Percentiles rank a stretch among this genome's conserved stretches.
Evolutionary conservation across 2,888 invertebrate genomes (phyloP).

Genomic region (Drosophila suboccidentalis): DNA sequence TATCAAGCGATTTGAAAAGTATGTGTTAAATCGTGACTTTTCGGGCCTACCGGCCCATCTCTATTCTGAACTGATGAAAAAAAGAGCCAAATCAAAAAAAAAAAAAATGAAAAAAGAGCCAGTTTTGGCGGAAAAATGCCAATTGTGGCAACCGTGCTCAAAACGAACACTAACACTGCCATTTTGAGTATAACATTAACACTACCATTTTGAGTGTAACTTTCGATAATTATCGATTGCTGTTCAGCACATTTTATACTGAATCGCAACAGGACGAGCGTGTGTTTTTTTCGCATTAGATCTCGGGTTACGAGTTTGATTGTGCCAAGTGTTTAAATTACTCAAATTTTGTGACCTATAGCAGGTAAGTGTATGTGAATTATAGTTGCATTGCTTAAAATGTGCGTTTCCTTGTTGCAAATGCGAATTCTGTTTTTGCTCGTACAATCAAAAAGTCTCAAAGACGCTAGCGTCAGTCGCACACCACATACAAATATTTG

Average conservation of each 20-base stretch:
- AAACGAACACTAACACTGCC: no score
- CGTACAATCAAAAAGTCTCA: slow-evolving; percentile 8
- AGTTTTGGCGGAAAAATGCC: no score
- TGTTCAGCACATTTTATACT: slow-evolving; percentile 15
- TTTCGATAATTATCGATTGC: slow-evolving; percentile 29
- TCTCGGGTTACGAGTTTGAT: neutral
- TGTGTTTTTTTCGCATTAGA: slow-evolving; percentile 20
- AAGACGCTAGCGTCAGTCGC: slow-evolving; percentile 44
- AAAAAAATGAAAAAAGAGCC: no score
- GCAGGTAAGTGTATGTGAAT: slow-evolving; percentile 28
- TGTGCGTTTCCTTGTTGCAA: neutral
- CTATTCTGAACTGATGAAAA: no score
- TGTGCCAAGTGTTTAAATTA: slow-evolving; percentile 11
- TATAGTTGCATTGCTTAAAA: neutral
- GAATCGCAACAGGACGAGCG: slow-evolving; percentile 29
- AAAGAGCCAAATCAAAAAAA: no score
- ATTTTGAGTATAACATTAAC: slow-evolving; percentile 36
- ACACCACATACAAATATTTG: slow-evolving; percentile 21
- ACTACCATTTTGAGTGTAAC: slow-evolving; percentile 28
- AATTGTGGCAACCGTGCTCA: no score
- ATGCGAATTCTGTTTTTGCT: neutral
- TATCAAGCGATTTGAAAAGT: no score
- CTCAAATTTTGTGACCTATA: slow-evolving; percentile 17
- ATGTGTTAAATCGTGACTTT: no score
- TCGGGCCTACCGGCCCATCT: no score